Conservation (phyloP, 2,113 vertebrate species). For the Collichthys lucidus region DNA sequence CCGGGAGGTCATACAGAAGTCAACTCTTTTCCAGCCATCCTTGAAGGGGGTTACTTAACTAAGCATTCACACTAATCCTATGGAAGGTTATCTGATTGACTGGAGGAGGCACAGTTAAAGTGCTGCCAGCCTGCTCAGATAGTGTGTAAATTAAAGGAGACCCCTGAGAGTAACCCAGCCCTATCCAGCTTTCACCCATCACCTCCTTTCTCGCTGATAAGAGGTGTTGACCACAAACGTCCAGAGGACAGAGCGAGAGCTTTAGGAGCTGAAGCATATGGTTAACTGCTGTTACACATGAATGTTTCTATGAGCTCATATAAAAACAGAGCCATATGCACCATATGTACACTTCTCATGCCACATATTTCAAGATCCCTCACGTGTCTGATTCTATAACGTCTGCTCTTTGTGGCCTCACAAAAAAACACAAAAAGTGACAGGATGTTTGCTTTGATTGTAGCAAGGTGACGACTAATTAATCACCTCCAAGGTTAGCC, state of each 20-base stretch:
- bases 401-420: background rate
- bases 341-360: constrained; percentile 9
- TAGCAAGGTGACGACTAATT: constrained; percentile 44
- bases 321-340: constrained; percentile 29
- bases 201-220: constrained; percentile 58
- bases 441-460: constrained; percentile 69
- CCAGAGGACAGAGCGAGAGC: constrained; percentile 7
- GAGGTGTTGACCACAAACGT: constrained; percentile 44
- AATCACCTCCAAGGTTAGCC: constrained; percentile 41
- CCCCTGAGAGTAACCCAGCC: constrained; percentile 49
- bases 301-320: constrained; percentile 26
- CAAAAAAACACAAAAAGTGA: constrained; percentile 17
- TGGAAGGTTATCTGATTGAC: constrained; percentile 70
- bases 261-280: constrained; percentile 49
- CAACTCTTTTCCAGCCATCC: constrained; percentile 63
- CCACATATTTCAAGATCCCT: constrained; percentile 4
- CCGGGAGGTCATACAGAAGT: constrained; percentile 65
- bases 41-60: constrained; percentile 57
- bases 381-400: constrained; percentile 5
- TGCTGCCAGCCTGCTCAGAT: constrained; percentile 50
- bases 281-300: constrained; percentile 42
- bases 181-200: constrained; percentile 51
- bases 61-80: constrained; percentile 57
- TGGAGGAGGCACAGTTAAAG: constrained; percentile 54
- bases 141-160: constrained; percentile 68